Conservation (phyloP, 2,888 invertebrate genomes). For the Malthinus flaveolus region DNA sequence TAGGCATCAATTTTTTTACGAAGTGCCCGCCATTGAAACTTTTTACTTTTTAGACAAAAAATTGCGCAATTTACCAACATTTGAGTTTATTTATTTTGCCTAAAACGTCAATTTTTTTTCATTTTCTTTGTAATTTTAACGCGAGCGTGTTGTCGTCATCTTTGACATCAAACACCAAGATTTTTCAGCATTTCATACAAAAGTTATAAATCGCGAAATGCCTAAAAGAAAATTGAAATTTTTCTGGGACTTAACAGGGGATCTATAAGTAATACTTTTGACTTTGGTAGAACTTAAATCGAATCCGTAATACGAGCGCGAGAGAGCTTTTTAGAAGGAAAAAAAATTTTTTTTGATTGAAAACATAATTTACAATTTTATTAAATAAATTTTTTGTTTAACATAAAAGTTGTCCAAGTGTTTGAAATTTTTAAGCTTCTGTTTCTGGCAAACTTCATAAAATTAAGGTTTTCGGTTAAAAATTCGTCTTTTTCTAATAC, state of each 20-base stretch:
- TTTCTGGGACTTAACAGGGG: constrained; percentile 29
- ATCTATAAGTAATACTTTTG: constrained; percentile 34
- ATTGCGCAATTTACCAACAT: too few relatives aligned
- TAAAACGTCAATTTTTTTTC: too few relatives aligned
- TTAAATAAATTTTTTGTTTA: constrained; percentile 4
- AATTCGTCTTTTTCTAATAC: too few relatives aligned
- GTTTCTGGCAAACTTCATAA: neutral
- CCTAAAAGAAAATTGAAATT: constrained; percentile 33
- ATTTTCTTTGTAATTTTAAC: constrained; percentile 1
- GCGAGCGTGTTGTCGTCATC: neutral
- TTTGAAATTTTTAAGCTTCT: neutral
- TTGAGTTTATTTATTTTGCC: too few relatives aligned
- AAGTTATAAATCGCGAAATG: constrained; percentile 29
- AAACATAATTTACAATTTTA: constrained; percentile 19
- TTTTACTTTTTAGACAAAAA: too few relatives aligned
- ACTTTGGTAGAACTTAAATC: constrained; percentile 20
- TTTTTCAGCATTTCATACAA: constrained; percentile 11
- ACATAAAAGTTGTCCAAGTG: constrained; percentile 6
- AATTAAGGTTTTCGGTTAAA: neutral
- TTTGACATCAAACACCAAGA: constrained; percentile 13
- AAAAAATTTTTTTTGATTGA: constrained; percentile 9
- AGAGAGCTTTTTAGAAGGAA: neutral
- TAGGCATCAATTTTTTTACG: too few relatives aligned
- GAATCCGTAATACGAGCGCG: constrained; percentile 18
- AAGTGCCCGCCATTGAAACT: too few relatives aligned